Conservation (phyloP, 2,888 invertebrate species). For the Drosophila histrio region DNA sequence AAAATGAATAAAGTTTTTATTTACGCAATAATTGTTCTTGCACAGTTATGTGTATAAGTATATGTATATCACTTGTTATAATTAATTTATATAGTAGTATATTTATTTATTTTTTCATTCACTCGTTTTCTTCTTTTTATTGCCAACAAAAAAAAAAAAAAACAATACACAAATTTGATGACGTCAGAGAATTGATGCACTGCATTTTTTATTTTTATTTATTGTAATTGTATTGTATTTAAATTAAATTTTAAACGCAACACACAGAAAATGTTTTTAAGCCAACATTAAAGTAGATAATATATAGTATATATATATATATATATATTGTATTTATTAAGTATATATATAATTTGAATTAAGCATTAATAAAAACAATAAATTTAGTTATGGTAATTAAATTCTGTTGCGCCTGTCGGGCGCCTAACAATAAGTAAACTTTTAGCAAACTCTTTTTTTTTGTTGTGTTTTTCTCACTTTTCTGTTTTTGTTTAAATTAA, state of each 20-base stretch:
- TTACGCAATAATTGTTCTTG: constrained; percentile 49
- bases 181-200: constrained; percentile 66
- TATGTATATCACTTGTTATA: constrained; percentile 62
- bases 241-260: constrained; percentile 75
- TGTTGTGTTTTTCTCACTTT: constrained; percentile 7
- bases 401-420: constrained; percentile 55
- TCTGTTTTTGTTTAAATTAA: constrained; percentile 42
- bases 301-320: constrained; percentile 29
- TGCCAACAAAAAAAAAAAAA: constrained; percentile 12
- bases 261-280: constrained; percentile 70
- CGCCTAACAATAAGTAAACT: constrained; percentile 62
- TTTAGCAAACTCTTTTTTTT: constrained; percentile 56
- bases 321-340: constrained; percentile 25
- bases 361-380: constrained; percentile 74
- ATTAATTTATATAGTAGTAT: constrained; percentile 27
- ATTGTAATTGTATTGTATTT: constrained; percentile 69
- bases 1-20: constrained; percentile 65
- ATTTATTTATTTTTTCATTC: constrained; percentile 7
- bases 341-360: constrained; percentile 58
- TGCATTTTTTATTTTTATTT: constrained; percentile 55
- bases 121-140: constrained; percentile 5
- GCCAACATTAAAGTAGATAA: constrained; percentile 68
- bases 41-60: constrained; percentile 38
- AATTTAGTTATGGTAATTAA: constrained; percentile 69
- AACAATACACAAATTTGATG: constrained; percentile 50